These are phyloP conservation scores for Patagioenas fasciata DNA, from an alignment of 2,113 vertebrate species.

Conservation along the genomic window DNA sequence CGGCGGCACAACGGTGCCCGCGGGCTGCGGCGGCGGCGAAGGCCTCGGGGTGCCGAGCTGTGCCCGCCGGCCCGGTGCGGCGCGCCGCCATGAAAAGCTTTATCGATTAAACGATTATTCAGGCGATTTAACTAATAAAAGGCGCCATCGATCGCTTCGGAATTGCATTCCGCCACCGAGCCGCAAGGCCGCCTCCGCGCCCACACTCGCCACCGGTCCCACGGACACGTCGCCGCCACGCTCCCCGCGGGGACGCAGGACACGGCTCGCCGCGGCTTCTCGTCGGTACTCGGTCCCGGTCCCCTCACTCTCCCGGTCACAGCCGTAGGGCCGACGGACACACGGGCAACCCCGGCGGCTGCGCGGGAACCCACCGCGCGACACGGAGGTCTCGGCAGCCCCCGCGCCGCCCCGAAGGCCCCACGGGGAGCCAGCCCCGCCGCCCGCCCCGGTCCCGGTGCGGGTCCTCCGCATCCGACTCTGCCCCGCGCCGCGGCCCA, in stretches of 20 bases:
- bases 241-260: neutral
- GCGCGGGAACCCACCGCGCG: too few species aligned
- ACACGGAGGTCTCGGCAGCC: neutral
- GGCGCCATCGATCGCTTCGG: constrained; percentile 72
- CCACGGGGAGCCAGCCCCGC: neutral
- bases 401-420: neutral
- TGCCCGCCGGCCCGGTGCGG: neutral
- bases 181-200: neutral
- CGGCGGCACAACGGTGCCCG: neutral
- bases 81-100: constrained; percentile 69
- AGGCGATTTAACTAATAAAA: constrained; percentile 81
- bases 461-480: neutral
- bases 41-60: neutral
- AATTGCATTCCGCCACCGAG: constrained; percentile 51
- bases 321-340: too few species aligned
- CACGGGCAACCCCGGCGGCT: neutral
- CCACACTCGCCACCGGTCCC: neutral
- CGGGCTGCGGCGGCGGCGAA: neutral
- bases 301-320: neutral
- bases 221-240: neutral
- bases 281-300: too few species aligned
- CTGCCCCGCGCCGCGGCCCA: neutral
- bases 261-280: neutral
- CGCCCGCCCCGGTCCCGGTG: neutral
- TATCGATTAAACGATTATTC: constrained; percentile 84